Conservation (phyloP, 2,113 vertebrate species). For the Geococcyx californianus region DNA sequence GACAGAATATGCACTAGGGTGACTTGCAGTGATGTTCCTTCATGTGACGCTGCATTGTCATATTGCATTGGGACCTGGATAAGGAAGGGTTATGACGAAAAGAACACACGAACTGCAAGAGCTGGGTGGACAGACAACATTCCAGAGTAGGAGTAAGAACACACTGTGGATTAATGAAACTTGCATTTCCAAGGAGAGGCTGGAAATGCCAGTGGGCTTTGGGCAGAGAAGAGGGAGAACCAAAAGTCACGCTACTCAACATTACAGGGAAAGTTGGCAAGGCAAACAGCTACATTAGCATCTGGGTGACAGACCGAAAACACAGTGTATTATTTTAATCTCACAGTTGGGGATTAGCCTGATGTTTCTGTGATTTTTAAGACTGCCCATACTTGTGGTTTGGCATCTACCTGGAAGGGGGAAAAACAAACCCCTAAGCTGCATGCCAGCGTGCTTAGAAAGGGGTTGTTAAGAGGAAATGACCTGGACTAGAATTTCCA, state of each 20-base stretch:
- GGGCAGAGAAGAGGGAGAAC: not conserved
- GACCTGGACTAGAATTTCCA: not conserved
- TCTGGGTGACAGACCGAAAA: not conserved
- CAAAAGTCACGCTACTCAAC: accelerated
- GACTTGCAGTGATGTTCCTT: not conserved
- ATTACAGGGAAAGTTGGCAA: not conserved
- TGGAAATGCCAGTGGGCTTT: not conserved
- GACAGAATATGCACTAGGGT: not conserved
- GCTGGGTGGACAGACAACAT: not conserved
- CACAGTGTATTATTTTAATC: not conserved
- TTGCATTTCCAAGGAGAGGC: not conserved
- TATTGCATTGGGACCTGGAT: not conserved
- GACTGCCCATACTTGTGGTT: not conserved
- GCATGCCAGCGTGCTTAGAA: not conserved
- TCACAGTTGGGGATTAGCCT: not conserved
- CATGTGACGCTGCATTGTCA: accelerated
- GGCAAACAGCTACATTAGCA: not conserved
- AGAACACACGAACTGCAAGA: not conserved
- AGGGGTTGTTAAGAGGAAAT: not conserved
- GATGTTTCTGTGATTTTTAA: not conserved
- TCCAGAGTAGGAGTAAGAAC: not conserved
- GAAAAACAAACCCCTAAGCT: not conserved
- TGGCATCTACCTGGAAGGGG: not conserved
- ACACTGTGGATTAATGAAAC: not conserved
- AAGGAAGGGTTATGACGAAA: not conserved